Conservation (phyloP, 2,888 invertebrate genomes). For the Lacanobia wlatinum region DNA sequence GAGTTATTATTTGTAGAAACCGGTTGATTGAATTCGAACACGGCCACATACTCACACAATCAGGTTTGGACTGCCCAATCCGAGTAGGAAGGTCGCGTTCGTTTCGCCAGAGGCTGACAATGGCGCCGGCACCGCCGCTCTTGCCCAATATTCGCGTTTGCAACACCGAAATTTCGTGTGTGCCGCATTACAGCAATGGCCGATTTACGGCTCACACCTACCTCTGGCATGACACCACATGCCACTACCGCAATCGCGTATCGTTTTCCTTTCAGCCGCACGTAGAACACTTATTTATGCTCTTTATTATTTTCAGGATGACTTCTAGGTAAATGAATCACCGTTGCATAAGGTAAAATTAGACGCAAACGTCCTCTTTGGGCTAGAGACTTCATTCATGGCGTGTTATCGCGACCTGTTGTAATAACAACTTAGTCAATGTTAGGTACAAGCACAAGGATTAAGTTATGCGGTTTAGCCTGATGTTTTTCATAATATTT, state of each 20-base stretch:
- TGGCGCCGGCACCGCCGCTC: slow-evolving; percentile 82
- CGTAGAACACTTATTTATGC: slow-evolving; percentile 1
- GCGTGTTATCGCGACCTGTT: slow-evolving; percentile 55
- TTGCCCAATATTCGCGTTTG: slow-evolving; percentile 87
- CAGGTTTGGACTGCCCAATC: slow-evolving; percentile 87
- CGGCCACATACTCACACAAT: slow-evolving; percentile 77
- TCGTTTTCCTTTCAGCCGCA: slow-evolving; percentile 46
- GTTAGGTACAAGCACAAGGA: slow-evolving; percentile 54
- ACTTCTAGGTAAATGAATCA: slow-evolving; percentile 57
- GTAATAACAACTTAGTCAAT: slow-evolving; percentile 68
- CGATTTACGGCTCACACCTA: slow-evolving; percentile 72
- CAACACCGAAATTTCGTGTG: slow-evolving; percentile 89
- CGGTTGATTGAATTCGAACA: slow-evolving; percentile 67
- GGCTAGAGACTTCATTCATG: slow-evolving; percentile 63
- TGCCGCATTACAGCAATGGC: slow-evolving; percentile 84
- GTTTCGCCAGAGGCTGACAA: slow-evolving; percentile 89
- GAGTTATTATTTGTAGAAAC: slow-evolving; percentile 56
- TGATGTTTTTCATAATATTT: slow-evolving; percentile 62
- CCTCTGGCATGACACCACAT: slow-evolving; percentile 56
- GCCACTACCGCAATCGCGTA: slow-evolving; percentile 51
- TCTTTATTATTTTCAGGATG: slow-evolving; percentile 44
- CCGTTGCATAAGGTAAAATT: slow-evolving; percentile 58
- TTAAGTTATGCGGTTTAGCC: slow-evolving; percentile 65
- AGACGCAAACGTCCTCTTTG: slow-evolving; percentile 31
- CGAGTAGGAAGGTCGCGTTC: slow-evolving; percentile 86